These are phyloP conservation scores for Anguilla obscura DNA, from an alignment of 2,797 vertebrate genomes.

Conservation along the genomic window DNA sequence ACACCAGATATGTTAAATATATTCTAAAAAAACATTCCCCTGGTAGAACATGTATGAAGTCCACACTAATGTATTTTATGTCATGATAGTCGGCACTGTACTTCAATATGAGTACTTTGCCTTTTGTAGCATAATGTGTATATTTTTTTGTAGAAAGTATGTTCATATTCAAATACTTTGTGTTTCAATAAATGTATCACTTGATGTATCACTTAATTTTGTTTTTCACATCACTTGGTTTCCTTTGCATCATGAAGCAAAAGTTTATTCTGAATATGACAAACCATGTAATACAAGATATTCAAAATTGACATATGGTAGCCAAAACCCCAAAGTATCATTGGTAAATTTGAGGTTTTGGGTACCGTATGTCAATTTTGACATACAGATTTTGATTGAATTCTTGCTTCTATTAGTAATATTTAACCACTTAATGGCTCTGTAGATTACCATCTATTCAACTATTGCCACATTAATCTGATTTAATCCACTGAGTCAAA, in stretches of 20 bases:
- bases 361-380: background rate
- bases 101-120: background rate
- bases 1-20: background rate
- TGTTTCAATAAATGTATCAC: background rate
- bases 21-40: background rate
- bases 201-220: background rate
- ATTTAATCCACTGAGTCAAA: too few species aligned
- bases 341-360: background rate
- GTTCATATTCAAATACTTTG: background rate
- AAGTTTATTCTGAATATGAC: background rate
- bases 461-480: too few species aligned
- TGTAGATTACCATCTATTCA: too few species aligned
- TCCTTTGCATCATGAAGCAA: background rate
- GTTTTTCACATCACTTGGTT: background rate
- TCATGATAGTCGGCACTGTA: background rate
- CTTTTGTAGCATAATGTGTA: conserved; percentile 1
- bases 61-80: conserved; percentile 6
- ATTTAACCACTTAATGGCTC: too few species aligned
- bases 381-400: too few species aligned
- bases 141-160: background rate
- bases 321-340: background rate
- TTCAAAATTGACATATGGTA: too few species aligned
- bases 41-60: background rate
- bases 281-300: background rate
- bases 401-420: too few species aligned